phyloP scores from a whole-genome alignment of 1,140 invertebrate species.

The Camponotus vicinus region DNA sequence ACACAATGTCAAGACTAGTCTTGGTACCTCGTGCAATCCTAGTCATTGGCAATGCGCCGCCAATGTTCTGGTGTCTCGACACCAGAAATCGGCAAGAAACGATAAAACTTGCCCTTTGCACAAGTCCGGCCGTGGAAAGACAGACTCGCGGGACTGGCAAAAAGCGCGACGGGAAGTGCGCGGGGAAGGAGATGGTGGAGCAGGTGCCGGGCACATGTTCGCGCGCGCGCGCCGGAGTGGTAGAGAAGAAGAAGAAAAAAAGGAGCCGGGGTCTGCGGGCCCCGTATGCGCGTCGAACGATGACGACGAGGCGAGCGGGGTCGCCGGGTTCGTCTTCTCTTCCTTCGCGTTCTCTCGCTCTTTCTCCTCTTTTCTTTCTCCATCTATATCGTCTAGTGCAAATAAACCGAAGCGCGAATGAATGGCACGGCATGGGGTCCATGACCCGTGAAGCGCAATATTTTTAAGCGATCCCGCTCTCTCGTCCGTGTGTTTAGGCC shows the following conservation, averaged over 20 bases:
- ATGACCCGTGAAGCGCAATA: conserved; percentile 66
- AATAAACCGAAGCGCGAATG: conserved; percentile 67
- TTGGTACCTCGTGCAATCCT: no score
- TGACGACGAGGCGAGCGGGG: neutral
- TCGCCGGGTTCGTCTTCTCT: conserved; percentile 22
- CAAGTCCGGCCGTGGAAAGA: conserved; percentile 23
- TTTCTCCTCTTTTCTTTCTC: neutral
- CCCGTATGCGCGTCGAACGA: conserved; percentile 40
- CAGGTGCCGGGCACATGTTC: conserved; percentile 81
- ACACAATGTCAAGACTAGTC: no score
- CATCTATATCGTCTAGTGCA: conserved; percentile 45
- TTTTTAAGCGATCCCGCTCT: conserved; percentile 50
- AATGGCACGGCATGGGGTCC: conserved; percentile 74
- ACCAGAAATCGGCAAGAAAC: conserved; percentile 40
- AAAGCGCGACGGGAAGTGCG: conserved; percentile 65
- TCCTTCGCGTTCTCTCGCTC: neutral
- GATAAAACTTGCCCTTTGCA: conserved; percentile 37
- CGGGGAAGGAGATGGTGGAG: conserved; percentile 53
- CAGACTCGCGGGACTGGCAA: conserved; percentile 50
- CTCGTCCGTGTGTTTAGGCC: neutral
- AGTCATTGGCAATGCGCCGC: neutral
- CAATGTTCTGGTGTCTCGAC: conserved; percentile 23
- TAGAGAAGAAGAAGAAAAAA: conserved; percentile 56
- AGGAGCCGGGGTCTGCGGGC: conserved; percentile 37
- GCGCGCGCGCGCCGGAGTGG: conserved; percentile 41